phyloP scores from a whole-genome alignment of 1,140 invertebrate genomes.

The Harpegnathos saltator region DNA sequence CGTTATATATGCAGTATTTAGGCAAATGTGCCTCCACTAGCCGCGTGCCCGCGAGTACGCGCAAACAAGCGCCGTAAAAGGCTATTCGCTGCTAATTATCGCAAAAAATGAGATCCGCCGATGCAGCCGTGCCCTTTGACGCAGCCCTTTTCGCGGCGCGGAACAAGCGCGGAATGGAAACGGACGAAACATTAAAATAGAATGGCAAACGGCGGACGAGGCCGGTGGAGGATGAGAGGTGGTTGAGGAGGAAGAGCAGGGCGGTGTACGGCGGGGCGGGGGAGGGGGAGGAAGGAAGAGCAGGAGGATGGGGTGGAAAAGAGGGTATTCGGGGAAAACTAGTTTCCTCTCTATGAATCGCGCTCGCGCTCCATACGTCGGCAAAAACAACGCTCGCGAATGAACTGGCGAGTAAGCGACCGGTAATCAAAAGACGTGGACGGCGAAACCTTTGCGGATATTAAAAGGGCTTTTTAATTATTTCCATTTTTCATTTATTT shows the following conservation, averaged over 20 bases:
- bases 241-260: too few relatives aligned
- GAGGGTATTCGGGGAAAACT: slow-evolving; percentile 25
- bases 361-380: slow-evolving; percentile 15
- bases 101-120: slow-evolving; percentile 43
- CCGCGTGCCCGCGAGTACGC: slow-evolving; percentile 9
- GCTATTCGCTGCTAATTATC: slow-evolving; percentile 60
- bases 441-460: slow-evolving; percentile 52
- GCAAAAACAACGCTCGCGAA: slow-evolving; percentile 45
- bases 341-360: slow-evolving; percentile 50
- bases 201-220: slow-evolving; percentile 16
- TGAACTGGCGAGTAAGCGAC: slow-evolving; percentile 18
- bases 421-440: slow-evolving; percentile 46
- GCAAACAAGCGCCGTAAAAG: slow-evolving; percentile 42
- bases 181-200: slow-evolving; percentile 62
- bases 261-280: slow-evolving; percentile 22
- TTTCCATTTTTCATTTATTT: slow-evolving; percentile 72
- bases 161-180: slow-evolving; percentile 59
- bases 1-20: not conserved
- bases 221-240: too few relatives aligned
- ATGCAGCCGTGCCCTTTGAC: slow-evolving; percentile 46
- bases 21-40: slow-evolving; percentile 4
- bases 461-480: slow-evolving; percentile 72
- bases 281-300: slow-evolving; percentile 17
- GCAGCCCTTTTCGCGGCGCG: slow-evolving; percentile 44
- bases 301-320: too few relatives aligned